Conservation (phyloP, 2,888 invertebrate species). For the Syritta pipiens region DNA sequence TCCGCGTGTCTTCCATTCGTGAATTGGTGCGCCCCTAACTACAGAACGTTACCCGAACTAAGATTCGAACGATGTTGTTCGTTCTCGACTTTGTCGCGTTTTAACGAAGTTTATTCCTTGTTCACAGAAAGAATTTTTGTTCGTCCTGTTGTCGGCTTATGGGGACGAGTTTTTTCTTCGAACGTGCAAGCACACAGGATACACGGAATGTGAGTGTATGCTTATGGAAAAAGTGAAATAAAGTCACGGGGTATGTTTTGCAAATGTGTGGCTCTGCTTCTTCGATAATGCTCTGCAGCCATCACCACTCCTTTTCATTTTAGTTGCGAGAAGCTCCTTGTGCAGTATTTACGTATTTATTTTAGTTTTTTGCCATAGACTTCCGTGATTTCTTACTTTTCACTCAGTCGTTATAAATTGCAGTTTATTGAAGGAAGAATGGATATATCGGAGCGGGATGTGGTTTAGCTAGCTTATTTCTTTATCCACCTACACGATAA, state of each 20-base stretch:
- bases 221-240: slow-evolving; percentile 20
- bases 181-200: slow-evolving; percentile 50
- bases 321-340: slow-evolving; percentile 35
- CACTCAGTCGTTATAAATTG: slow-evolving; percentile 68
- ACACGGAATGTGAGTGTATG: slow-evolving; percentile 40
- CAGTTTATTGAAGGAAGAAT: slow-evolving; percentile 64
- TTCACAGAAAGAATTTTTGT: slow-evolving; percentile 15
- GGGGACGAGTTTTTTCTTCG: slow-evolving; percentile 18
- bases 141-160: slow-evolving; percentile 33
- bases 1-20: slow-evolving; percentile 62
- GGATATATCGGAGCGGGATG: slow-evolving; percentile 21
- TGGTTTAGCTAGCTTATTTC: slow-evolving; percentile 24
- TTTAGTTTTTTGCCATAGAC: slow-evolving; percentile 43
- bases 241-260: slow-evolving; percentile 64
- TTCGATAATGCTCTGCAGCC: slow-evolving; percentile 42
- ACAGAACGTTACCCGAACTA: slow-evolving; percentile 12
- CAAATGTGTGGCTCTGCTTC: slow-evolving; percentile 61
- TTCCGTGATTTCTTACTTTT: slow-evolving; percentile 69
- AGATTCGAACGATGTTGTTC: slow-evolving; percentile 48
- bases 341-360: slow-evolving; percentile 49
- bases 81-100: slow-evolving; percentile 63
- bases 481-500: slow-evolving; percentile 60
- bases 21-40: slow-evolving; percentile 49
- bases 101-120: slow-evolving; percentile 65
- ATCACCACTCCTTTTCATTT: slow-evolving; percentile 14